Evolutionary conservation across 2,888 invertebrate genomes (phyloP), one percentile per base, ranked within the genome.

Genomic region (Pseudanteris insignis): DNA sequence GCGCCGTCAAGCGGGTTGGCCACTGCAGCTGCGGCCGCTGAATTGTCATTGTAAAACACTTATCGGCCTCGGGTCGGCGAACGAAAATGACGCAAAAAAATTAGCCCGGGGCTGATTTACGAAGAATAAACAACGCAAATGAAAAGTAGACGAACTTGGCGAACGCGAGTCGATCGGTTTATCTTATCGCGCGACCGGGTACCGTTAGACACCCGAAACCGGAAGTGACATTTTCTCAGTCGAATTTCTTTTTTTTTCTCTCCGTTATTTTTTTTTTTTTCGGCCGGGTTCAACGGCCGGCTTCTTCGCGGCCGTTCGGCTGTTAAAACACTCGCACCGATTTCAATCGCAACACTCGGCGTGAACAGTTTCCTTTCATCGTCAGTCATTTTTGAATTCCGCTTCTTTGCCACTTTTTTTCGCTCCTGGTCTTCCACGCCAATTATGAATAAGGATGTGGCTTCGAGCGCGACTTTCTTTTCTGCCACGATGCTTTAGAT

Each of bases 41-140:
- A 65, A 65, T 64, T 63, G 60, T 58, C 13, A 32, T 51, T 53
- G 50, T 62, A 57, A 61, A 66, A 64, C 46, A 62, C 55, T 57
- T 51, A 53, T 51, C 62, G 38, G 26, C 28, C 11, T 18, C 36
- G 12, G 29, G 15, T 36, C n/a, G n/a, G 34, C 37, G 34, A 41
- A 58, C 44, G 37, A 38, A 58, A 58, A 58, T 44, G 44, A 58
- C 4, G 3, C 18, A 3, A 18, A 18, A 18, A 18, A 18, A 18
- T 4, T 18, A 18, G 6, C n/a, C n/a, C n/a, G n/a, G n/a, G n/a
- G n/a, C n/a, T n/a, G n/a, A n/a, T n/a, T n/a, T n/a, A 18, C 3
- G 3, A 18, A 18, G 6, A 18, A 18, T 3, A 38, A 38, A 14
- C n/a, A 36, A 28, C 11, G 34, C 18, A 21, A 10, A 7, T 18